Base-by-base conservation (phyloP, 2,797 vertebrate genomes). In the Myotis myotis region DNA sequence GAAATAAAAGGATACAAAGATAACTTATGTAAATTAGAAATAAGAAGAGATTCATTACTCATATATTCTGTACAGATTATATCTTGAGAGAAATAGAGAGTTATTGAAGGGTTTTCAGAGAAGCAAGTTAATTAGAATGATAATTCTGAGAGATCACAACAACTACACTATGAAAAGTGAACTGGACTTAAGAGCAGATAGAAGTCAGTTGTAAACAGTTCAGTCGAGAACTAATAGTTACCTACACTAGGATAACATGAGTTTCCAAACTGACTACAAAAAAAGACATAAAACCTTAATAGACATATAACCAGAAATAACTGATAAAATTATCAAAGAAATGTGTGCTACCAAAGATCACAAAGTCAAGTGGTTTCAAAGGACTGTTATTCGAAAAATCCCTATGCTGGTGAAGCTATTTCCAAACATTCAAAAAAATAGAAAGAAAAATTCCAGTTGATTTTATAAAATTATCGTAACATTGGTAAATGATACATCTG, bases 71-170 rank as follows among this genome's bases (percentile, higher is more conserved):
- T 83, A 49, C 71, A 28, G 23, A 81, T 79, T 76, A 91, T 81
- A 78, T 55, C 84, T 96, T 85, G 87, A 78, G 33, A 79, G 33
- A 76, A 93, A 68, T n/a, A 38, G 36, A 79, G 51, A 89, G 15
- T 4, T 20, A 28, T 38, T 94, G 53, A 72, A 70, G 28, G 22
- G 28, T 60, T 87, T 92, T 87, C 66, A 87, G 87, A 92, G 22
- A 85, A 75, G 22, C 53, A 60, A 76, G 60, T 87, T 75, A 25
- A 88, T 93, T 81, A 85, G 41, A 51, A 47, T 88, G 75, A 60
- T 25, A 84, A 44, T 86, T 82, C 68, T 57, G 66, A 94, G 33
- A 41, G 8, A 51, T 47, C 38, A 51, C 44, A 30, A 12, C 53
- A 33, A 87, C 5, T 68, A 30, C 49, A 74, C 25, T 76, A 17